Evolutionary conservation across 2,113 vertebrate species (phyloP).

Genomic region (Gymnocephalus cernua): DNA sequence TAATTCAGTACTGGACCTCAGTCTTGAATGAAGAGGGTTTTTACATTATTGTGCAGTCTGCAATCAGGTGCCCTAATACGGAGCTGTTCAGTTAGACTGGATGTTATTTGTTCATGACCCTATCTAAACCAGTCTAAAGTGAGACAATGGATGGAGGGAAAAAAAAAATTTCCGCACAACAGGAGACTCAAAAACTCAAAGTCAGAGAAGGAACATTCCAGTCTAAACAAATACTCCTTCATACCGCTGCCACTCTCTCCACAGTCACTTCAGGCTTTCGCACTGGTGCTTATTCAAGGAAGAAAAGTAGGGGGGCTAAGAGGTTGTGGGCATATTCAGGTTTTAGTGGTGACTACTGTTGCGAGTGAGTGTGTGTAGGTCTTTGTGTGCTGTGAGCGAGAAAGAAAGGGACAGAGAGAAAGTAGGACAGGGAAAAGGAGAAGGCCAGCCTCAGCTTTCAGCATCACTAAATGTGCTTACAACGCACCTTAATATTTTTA

Average conservation of each 20-base stretch:
- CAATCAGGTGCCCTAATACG: neutral
- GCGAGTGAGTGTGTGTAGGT: conserved; percentile 38
- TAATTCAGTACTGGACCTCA: conserved; percentile 4
- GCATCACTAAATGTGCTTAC: conserved; percentile 75
- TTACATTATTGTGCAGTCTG: neutral
- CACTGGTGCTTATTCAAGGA: conserved; percentile 67
- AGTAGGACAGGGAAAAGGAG: conserved; percentile 68
- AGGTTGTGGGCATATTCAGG: conserved; percentile 68
- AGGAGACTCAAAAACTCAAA: conserved; percentile 40
- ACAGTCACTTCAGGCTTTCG: conserved; percentile 52
- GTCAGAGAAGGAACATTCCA: conserved; percentile 57
- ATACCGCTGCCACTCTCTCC: conserved; percentile 47
- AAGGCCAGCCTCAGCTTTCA: conserved; percentile 66
- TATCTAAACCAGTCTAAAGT: conserved; percentile 21
- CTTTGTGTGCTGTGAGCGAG: conserved; percentile 13
- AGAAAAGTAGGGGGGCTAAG: conserved; percentile 64
- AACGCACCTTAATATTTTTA: conserved; percentile 69
- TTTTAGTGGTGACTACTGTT: conserved; percentile 66
- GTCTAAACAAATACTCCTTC: conserved; percentile 67
- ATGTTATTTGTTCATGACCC: conserved; percentile 30
- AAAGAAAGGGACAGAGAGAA: conserved; percentile 52
- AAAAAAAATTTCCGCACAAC: too few relatives aligned
- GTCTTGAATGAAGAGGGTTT: neutral
- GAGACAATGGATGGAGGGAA: conserved; percentile 70
- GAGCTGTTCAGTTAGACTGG: conserved; percentile 13